These are phyloP conservation scores for Papilio glaucus DNA, from an alignment of 1,140 invertebrate genomes.

Conservation along the genomic window DNA sequence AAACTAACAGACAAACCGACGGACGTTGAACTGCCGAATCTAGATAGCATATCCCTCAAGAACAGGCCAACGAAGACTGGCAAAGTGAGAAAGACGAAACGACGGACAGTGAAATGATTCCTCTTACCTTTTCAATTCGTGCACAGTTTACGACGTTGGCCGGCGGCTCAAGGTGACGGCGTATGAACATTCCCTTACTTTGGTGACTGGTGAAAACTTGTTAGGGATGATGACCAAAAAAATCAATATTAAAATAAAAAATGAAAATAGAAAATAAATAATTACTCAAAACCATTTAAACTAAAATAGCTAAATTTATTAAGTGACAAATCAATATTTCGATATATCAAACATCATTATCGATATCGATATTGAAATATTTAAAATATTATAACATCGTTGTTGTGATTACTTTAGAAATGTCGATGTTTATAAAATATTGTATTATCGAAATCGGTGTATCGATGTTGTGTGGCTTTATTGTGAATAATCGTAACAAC, in stretches of 20 bases:
- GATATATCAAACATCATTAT: neutral
- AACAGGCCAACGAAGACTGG: constrained; percentile 62
- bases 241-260: constrained; percentile 49
- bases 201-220: constrained; percentile 60
- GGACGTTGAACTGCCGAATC: constrained; percentile 63
- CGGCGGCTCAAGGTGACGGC: constrained; percentile 42
- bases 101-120: constrained; percentile 81
- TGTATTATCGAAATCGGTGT: neutral
- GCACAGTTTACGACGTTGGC: constrained; percentile 61
- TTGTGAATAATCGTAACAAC: neutral
- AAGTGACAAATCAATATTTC: neutral
- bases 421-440: neutral
- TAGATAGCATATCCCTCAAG: constrained; percentile 69
- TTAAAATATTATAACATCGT: neutral
- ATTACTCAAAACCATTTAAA: neutral
- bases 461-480: neutral
- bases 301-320: neutral
- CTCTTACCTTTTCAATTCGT: constrained; percentile 74
- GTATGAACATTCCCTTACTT: constrained; percentile 55
- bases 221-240: constrained; percentile 23
- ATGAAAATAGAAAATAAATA: neutral
- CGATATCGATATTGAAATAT: constrained; percentile 16
- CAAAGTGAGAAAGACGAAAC: constrained; percentile 70
- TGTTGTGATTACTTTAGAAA: constrained; percentile 3
- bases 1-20: constrained; percentile 43